Base-by-base conservation (phyloP, 2,113 vertebrate species). In the Poecilia latipinna region DNA sequence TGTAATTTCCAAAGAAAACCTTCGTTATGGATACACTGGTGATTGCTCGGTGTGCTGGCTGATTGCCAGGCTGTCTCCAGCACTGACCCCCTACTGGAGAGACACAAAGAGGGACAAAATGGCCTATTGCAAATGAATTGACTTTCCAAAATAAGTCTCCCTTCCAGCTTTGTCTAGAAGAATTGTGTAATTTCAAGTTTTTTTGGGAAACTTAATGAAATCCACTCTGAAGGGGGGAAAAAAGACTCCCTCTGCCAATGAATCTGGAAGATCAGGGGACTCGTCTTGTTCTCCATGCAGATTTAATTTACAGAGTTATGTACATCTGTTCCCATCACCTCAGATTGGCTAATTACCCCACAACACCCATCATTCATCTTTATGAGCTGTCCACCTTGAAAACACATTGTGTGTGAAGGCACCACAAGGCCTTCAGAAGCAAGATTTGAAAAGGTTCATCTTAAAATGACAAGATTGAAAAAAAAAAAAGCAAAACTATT, bases 61-160 rank as follows among this genome's bases (percentile, higher is more conserved):
- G 89, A 93, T 92, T 91, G 88, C 82, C 65, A 65, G 70, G 78
- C 83, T 76, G 85, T 87, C 78, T 85, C 54, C 60, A 29, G 65
- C 2, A 48, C 77, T 68, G 82, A 87, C 80, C 84, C 77, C 89
- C 79, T 44, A 80, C 85, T 60, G 78, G 22, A 77, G 62, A 84
- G 67, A 77, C 77, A 89, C 86, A 88, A 86, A 88, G 83, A 79
- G 17, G 48, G 67, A 78, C 71, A 39, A 79, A 82, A 87, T 72
- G 75, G 68, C 75, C 67, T n/a, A 12, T 31, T 72, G 79, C 78
- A 80, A 65, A 75, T 17, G 76, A 87, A 82, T 75, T 75, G 70
- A 88, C 78, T 86, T 82, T 76, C 81, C 83, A 87, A 66, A 74
- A 86, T 83, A 70, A 85, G 70, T 66, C 37, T 62, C 77, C 44